A percentile compares a stretch with the other conserved stretches of the same genome.
These are phyloP conservation scores for Microplitis manilae DNA, from an alignment of 2,888 invertebrate genomes.

Conservation along the genomic window DNA sequence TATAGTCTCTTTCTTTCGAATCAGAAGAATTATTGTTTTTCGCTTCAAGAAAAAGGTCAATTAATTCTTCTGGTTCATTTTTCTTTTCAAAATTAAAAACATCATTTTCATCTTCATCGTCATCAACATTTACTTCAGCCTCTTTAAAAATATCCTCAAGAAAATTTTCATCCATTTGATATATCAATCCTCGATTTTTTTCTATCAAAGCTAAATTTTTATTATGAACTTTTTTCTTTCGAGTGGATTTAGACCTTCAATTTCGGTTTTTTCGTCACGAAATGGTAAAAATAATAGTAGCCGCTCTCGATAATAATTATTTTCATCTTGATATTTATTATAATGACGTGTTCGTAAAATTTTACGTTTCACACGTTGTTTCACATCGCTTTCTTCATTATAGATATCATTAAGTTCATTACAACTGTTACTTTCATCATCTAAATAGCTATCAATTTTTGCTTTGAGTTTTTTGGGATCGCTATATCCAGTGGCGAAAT, in stretches of 20 bases:
- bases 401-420: background rate
- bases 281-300: constrained; percentile 19
- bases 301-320: constrained; percentile 20
- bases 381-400: no score
- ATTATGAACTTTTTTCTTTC: background rate
- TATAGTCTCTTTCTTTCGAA: no score
- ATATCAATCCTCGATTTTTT: background rate
- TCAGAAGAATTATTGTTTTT: no score
- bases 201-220: background rate
- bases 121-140: no score
- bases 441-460: background rate
- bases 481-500: constrained; percentile 6
- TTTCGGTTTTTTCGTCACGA: constrained; percentile 8
- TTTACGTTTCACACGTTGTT: background rate
- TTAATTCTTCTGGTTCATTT: no score
- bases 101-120: no score
- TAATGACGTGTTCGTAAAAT: constrained; percentile 7
- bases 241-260: background rate
- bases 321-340: constrained; percentile 3
- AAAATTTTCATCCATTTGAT: no score
- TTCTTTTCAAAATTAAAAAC: no score
- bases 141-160: no score
- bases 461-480: background rate
- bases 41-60: rapidly evolving
- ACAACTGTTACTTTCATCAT: background rate